These are phyloP conservation scores for Aurelia aurita complex sp. Pacific DNA, from an alignment of 30 jellyfish, hydroid and myxozoan genomes.

Conservation along the genomic window DNA sequence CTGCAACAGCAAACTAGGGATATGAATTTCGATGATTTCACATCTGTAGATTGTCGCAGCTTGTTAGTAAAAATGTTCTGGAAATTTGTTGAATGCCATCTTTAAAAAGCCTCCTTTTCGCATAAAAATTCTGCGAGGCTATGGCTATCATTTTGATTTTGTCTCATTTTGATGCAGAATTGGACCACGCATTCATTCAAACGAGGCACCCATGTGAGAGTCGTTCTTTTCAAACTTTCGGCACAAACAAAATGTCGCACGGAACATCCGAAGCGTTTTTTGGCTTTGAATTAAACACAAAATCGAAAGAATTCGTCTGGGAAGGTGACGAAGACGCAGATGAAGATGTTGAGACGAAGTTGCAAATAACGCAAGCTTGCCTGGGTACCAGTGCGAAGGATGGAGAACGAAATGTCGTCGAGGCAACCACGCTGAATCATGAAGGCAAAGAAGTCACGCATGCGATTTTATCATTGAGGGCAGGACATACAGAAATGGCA, in stretches of 20 bases:
- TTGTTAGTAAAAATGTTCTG: too few relatives aligned
- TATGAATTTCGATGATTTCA: too few relatives aligned
- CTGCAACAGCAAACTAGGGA: too few relatives aligned
- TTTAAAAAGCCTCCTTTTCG: not conserved
- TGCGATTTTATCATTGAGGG: constrained; percentile 67
- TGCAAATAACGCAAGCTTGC: constrained; percentile 88
- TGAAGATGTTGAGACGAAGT: constrained; percentile 78
- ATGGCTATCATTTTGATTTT: too few relatives aligned
- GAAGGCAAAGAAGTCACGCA: constrained; percentile 71
- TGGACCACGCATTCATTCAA: not conserved
- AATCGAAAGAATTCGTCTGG: constrained; percentile 74
- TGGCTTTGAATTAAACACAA: constrained; percentile 74
- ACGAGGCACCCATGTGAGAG: constrained; percentile 27
- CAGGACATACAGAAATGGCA: constrained; percentile 80
- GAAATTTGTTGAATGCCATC: not conserved
- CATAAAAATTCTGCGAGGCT: too few relatives aligned
- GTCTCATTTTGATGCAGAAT: too few relatives aligned
- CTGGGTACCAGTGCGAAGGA: constrained; percentile 92
- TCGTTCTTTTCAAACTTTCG: constrained; percentile 3
- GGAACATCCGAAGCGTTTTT: constrained; percentile 46
- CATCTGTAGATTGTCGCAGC: too few relatives aligned
- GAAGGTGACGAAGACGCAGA: constrained; percentile 74
- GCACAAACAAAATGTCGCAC: constrained; percentile 35
- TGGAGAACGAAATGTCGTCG: constrained; percentile 93
- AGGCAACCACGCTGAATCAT: constrained; percentile 81